phyloP scores from a whole-genome alignment of 1,140 invertebrate genomes.

The Acyrthosiphon pisum region DNA sequence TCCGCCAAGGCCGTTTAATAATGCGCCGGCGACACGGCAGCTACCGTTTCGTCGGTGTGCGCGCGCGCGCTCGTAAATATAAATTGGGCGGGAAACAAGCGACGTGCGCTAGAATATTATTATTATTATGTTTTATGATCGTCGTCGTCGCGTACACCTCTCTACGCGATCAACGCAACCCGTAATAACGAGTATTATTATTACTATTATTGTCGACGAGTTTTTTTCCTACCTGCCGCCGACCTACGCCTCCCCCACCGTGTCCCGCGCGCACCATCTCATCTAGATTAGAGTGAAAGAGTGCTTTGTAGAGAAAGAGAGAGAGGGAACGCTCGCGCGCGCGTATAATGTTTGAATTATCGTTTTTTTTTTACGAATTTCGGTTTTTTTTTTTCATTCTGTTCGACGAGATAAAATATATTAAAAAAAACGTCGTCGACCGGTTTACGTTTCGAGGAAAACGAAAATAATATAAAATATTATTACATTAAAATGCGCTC shows the following conservation, averaged over 20 bases:
- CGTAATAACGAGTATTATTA: neutral
- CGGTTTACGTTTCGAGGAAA: neutral
- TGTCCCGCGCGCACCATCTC: neutral
- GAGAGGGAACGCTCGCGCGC: no score
- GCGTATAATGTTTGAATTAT: neutral
- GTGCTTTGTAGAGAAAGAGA: no score
- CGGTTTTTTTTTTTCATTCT: neutral
- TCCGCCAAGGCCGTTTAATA: slow-evolving; percentile 22
- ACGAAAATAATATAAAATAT: neutral
- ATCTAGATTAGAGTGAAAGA: neutral
- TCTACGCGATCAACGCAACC: neutral
- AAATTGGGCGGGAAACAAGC: slow-evolving; percentile 35
- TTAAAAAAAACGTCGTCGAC: neutral
- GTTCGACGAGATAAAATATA: neutral
- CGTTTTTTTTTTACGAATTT: neutral
- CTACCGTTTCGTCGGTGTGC: neutral
- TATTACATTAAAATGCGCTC: neutral
- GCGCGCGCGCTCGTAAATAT: neutral
- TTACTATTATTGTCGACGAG: slow-evolving; percentile 6
- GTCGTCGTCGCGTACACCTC: neutral
- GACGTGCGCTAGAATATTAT: neutral
- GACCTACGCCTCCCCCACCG: neutral
- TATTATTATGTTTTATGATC: neutral
- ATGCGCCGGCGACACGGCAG: slow-evolving; percentile 11
- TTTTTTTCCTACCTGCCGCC: slow-evolving; percentile 6